Evolutionary conservation across 2,888 invertebrate genomes (phyloP).

Genomic region (Trissolcus japonicus): DNA sequence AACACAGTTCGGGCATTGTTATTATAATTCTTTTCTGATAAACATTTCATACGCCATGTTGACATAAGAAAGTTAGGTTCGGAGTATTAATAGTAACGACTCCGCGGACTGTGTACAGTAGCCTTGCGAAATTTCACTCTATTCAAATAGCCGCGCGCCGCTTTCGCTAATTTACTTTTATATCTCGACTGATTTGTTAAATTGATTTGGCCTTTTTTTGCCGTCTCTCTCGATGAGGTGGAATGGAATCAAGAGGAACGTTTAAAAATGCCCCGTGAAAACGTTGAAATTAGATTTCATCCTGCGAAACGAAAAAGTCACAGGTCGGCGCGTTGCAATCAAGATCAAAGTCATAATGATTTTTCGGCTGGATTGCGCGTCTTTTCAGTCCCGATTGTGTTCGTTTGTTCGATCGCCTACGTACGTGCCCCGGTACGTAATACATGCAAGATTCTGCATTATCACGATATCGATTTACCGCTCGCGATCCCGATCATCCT

Average conservation of each 20-base stretch:
- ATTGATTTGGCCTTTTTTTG: too few relatives aligned
- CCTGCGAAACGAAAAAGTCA: neutral
- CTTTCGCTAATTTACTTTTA: too few relatives aligned
- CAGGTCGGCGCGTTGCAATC: slow-evolving; percentile 35
- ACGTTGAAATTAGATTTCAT: neutral
- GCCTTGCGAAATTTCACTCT: too few relatives aligned
- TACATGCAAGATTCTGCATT: slow-evolving; percentile 55
- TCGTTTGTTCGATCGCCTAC: slow-evolving; percentile 48
- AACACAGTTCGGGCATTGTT: neutral
- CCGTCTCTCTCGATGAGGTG: too few relatives aligned
- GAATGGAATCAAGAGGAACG: too few relatives aligned
- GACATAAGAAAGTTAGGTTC: too few relatives aligned
- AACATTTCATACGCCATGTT: neutral
- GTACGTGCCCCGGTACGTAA: slow-evolving; percentile 39
- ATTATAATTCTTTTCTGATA: neutral
- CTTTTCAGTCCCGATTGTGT: slow-evolving; percentile 39
- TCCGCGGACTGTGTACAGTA: too few relatives aligned
- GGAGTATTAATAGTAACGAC: too few relatives aligned
- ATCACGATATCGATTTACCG: slow-evolving; percentile 66
- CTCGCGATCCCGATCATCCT: slow-evolving; percentile 61
- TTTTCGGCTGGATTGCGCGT: slow-evolving; percentile 28
- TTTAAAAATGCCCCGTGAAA: too few relatives aligned
- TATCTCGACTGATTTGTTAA: too few relatives aligned
- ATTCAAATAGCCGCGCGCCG: too few relatives aligned
- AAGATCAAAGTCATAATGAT: slow-evolving; percentile 50